Base-by-base conservation (phyloP, 2,888 invertebrate species). In the Ormyrus nitidulus region DNA sequence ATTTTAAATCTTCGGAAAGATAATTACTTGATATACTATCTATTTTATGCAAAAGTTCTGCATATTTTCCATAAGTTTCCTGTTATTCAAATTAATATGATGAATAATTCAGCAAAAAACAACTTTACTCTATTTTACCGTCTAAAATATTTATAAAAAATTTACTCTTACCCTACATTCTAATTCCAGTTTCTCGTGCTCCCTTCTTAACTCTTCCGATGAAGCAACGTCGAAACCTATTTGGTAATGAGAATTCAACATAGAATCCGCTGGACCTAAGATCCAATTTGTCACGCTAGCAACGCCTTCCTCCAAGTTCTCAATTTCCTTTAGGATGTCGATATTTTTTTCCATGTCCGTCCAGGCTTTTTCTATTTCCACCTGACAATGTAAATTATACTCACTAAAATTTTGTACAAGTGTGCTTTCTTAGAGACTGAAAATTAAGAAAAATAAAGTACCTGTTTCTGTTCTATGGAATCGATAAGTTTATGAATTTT, bases 21-120 rank as follows among this genome's bases (percentile, higher is more conserved):
- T 85, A 84, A 66, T 91, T 90, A 56, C 91, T 91, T 0, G 93
- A 91, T 77, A 94, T 91, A 65, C 91, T 91, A 69, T 94, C 94
- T 71, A 95, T 94, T 89, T 94, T 93, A 88, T 96, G 95, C 10
- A 95, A 91, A 64, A 96, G 88, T 87, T 96, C 95, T 0, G 95
- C 95, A 89, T 96, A 96, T 85, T 94, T 93, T 11, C 95, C 95
- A 86, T 96, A 96, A 0, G 96, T 95, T 86, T 96, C 95, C 93
- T 94, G 83, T 6, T 56, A 78, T 62, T 49, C 13, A 48, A 19
- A 73, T 34, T 62, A 62, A 46, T 10, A 19, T 7, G 4, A 34
- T 19, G 19, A 59, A n/a, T 64, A 34, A 13, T 65, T 68, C 54
- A n/a, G 0, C 44, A 68, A 34, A 66, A 62, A 34, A 44, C 5